These are phyloP conservation scores for Eulacestoma nigropectus DNA, from an alignment of 2,113 vertebrate species.

Conservation along the genomic window DNA sequence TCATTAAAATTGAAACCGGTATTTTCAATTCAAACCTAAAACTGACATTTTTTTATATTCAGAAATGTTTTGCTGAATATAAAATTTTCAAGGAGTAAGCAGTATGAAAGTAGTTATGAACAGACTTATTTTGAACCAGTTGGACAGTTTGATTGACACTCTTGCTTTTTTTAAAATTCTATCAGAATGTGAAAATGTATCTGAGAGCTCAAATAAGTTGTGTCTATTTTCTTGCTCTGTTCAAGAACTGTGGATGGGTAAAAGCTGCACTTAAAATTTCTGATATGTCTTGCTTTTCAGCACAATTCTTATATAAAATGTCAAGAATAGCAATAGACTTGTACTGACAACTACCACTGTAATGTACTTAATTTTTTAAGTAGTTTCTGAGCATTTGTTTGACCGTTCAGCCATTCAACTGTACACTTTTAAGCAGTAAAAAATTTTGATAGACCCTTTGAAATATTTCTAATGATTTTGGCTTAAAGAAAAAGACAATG, in stretches of 20 bases:
- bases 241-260: background rate
- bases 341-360: background rate
- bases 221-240: background rate
- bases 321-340: background rate
- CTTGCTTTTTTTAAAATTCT: background rate
- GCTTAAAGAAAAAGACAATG: background rate
- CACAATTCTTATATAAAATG: background rate
- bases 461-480: background rate
- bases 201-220: background rate
- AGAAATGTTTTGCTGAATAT: background rate
- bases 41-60: background rate
- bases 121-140: background rate
- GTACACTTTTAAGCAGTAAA: background rate
- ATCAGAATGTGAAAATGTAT: background rate
- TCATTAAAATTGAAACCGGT: background rate
- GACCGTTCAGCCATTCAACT: background rate
- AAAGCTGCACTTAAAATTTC: background rate
- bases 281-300: background rate
- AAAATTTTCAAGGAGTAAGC: background rate
- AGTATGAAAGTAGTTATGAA: background rate
- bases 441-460: background rate
- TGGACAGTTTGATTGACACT: background rate
- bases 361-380: background rate
- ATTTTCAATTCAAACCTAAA: background rate
- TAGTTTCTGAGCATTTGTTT: background rate